phyloP scores from a whole-genome alignment of 2,113 vertebrate species.

The Trematomus loennbergii region DNA sequence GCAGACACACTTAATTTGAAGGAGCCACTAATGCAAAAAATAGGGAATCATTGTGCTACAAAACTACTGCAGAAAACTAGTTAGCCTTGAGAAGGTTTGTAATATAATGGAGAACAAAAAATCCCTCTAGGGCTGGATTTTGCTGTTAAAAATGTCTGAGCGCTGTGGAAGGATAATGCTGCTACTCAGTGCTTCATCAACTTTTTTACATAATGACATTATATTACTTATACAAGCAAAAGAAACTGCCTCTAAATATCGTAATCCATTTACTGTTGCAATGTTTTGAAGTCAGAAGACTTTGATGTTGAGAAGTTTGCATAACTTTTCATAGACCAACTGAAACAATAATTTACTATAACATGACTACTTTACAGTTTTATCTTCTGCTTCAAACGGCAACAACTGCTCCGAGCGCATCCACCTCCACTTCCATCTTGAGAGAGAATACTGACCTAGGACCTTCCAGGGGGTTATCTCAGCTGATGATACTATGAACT shows the following conservation, averaged over 20 bases:
- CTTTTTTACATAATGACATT: conserved; percentile 2
- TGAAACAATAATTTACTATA: no score
- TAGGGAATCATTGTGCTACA: neutral
- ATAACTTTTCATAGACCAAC: no score
- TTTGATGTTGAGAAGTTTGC: no score
- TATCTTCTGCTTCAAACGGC: no score
- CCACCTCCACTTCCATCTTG: no score
- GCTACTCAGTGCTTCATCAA: neutral
- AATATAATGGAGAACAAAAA: neutral
- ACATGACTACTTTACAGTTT: no score
- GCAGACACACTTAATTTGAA: neutral
- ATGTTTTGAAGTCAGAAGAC: no score
- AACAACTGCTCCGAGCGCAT: no score
- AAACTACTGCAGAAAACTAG: neutral
- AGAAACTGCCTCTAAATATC: neutral
- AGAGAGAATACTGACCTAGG: neutral
- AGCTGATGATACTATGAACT: neutral
- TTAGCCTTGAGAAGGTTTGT: neutral
- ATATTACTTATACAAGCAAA: conserved; percentile 1
- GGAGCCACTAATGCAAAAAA: neutral
- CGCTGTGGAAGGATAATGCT: neutral
- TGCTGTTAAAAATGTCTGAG: conserved; percentile 2
- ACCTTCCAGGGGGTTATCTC: neutral
- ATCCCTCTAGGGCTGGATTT: neutral
- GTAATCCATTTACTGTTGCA: neutral